A percentile compares a stretch with the other conserved stretches of the same genome.
phyloP scores from a whole-genome alignment of 2,113 vertebrate genomes.

The Bufo gargarizans region DNA sequence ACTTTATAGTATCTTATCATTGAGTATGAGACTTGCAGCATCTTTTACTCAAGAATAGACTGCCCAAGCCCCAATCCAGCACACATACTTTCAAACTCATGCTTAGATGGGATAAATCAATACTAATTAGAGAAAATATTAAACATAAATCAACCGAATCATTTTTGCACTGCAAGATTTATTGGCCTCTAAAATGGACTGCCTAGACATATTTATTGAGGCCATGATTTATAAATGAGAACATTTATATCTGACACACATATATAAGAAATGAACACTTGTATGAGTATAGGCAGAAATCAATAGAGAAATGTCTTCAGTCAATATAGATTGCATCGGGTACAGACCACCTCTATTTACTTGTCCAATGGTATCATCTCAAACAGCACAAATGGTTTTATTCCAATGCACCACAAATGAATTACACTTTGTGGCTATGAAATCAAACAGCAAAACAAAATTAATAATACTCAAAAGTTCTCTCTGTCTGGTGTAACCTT shows the following conservation, averaged over 20 bases:
- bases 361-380: slow-evolving; percentile 19
- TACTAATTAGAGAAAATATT: slow-evolving; percentile 55
- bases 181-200: slow-evolving; percentile 34
- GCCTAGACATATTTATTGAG: slow-evolving; percentile 56
- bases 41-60: slow-evolving; percentile 14
- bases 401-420: not conserved
- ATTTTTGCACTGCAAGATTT: slow-evolving; percentile 46
- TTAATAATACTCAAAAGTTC: not conserved
- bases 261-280: slow-evolving; percentile 52
- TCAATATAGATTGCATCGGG: slow-evolving; percentile 31
- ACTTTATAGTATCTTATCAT: slow-evolving; percentile 16
- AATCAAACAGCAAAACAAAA: not conserved
- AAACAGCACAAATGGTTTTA: slow-evolving; percentile 10
- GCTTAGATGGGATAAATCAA: slow-evolving; percentile 29
- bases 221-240: slow-evolving; percentile 54
- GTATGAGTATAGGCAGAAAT: slow-evolving; percentile 55
- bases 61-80: not conserved
- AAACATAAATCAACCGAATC: slow-evolving; percentile 55
- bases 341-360: slow-evolving; percentile 13
- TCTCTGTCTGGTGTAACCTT: not conserved
- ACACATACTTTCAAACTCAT: slow-evolving; percentile 46
- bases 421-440: slow-evolving; percentile 3
- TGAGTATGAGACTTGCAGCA: not conserved
- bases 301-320: slow-evolving; percentile 50
- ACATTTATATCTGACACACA: slow-evolving; percentile 53